Evolutionary conservation across 2,113 vertebrate genomes (phyloP).

Genomic region (Corynorhinus townsendii): DNA sequence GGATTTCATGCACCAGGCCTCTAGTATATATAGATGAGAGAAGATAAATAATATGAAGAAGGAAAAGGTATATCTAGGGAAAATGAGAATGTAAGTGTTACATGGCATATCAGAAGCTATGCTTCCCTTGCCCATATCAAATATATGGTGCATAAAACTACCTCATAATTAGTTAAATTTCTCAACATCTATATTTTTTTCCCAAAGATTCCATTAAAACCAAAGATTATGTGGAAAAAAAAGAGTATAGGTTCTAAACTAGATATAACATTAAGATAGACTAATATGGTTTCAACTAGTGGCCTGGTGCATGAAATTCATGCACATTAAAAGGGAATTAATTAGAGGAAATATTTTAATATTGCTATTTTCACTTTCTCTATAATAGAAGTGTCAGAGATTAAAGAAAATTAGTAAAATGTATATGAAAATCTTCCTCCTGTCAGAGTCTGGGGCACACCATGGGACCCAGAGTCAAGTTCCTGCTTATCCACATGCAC

Average conservation of each 20-base stretch:
- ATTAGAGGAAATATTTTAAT: no score
- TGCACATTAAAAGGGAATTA: no score
- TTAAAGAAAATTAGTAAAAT: no score
- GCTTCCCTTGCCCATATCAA: not conserved
- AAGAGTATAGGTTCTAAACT: not conserved
- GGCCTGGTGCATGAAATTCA: no score
- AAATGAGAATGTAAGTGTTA: not conserved
- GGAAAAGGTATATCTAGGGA: not conserved
- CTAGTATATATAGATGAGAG: not conserved
- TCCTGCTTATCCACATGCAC: no score
- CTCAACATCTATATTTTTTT: not conserved
- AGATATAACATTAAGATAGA: not conserved
- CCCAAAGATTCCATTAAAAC: not conserved
- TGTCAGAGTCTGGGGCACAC: no score
- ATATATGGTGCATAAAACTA: not conserved
- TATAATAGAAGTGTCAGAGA: no score
- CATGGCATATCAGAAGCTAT: not conserved
- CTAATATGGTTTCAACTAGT: not conserved
- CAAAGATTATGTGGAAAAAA: not conserved
- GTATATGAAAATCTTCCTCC: no score
- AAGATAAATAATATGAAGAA: not conserved
- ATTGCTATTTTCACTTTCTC: no score
- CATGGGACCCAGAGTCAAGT: no score
- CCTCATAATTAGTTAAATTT: not conserved
- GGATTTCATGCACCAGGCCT: no score